Evolutionary conservation across 1,140 invertebrate genomes (phyloP).

Genomic region (Cydia amplana): DNA sequence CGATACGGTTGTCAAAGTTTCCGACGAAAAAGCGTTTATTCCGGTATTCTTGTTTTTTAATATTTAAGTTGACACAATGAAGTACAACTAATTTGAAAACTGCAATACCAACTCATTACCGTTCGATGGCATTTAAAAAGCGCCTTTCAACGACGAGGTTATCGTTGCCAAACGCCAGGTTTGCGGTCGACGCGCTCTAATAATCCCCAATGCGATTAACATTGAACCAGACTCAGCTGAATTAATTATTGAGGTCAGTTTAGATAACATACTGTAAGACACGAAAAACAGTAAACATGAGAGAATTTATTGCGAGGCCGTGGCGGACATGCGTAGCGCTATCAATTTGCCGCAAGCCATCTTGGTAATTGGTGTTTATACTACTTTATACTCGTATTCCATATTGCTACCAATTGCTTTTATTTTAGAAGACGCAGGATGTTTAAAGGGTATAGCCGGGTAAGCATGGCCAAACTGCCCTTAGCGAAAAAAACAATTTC

Average conservation of each 20-base stretch:
- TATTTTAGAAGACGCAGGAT: background rate
- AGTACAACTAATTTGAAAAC: background rate
- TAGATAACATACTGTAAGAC: constrained; percentile 10
- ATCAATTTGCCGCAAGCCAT: background rate
- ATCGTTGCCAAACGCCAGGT: constrained; percentile 61
- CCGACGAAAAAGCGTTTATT: background rate
- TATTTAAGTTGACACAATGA: background rate
- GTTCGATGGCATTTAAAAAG: constrained; percentile 15
- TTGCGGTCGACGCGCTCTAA: constrained; percentile 63
- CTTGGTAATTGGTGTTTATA: background rate
- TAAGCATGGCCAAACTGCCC: no score
- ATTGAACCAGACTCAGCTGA: constrained; percentile 4
- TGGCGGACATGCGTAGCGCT: background rate
- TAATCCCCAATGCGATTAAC: constrained; percentile 62
- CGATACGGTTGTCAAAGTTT: background rate
- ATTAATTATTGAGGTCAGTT: constrained; percentile 2
- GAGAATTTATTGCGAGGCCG: background rate
- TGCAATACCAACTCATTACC: background rate
- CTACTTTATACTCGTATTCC: background rate
- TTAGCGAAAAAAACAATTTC: no score
- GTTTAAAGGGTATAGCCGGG: no score
- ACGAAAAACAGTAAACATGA: background rate
- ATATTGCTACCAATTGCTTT: background rate
- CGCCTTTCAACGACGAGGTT: constrained; percentile 16
- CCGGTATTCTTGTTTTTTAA: background rate